Percentiles rank a stretch among this genome's conserved stretches.
Conservation (phyloP, 2,113 vertebrate species). For the Propithecus coquereli region DNA sequence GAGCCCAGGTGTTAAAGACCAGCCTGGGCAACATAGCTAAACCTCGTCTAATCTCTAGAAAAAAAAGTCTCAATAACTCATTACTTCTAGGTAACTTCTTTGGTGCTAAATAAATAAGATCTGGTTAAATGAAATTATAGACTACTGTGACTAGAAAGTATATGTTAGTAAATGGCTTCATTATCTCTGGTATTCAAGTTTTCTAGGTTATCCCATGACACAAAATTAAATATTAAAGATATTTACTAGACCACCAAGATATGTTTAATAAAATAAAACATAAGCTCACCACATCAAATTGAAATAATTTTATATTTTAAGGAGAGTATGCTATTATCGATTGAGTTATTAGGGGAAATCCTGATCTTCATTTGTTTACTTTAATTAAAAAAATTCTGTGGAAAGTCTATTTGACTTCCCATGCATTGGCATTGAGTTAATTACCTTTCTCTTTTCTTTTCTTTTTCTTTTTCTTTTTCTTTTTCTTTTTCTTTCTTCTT, state of each 20-base stretch:
- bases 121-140: background rate
- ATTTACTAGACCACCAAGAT: background rate
- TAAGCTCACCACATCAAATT: background rate
- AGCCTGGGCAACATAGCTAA: no score
- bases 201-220: background rate
- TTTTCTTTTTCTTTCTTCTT: background rate
- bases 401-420: background rate
- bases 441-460: background rate
- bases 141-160: background rate
- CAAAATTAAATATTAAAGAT: constrained; percentile 35
- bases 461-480: no score
- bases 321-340: background rate
- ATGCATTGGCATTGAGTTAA: background rate
- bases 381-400: background rate
- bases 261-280: constrained; percentile 27
- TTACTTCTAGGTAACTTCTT: background rate
- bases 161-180: background rate
- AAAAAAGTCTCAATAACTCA: background rate
- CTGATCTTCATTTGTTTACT: background rate
- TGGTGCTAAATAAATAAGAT: background rate
- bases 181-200: background rate
- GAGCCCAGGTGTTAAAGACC: no score
- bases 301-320: constrained; percentile 21
- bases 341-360: background rate
- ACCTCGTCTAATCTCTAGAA: no score